Conservation (phyloP, 2,888 invertebrate species). For the Heteromurus nitidus region DNA sequence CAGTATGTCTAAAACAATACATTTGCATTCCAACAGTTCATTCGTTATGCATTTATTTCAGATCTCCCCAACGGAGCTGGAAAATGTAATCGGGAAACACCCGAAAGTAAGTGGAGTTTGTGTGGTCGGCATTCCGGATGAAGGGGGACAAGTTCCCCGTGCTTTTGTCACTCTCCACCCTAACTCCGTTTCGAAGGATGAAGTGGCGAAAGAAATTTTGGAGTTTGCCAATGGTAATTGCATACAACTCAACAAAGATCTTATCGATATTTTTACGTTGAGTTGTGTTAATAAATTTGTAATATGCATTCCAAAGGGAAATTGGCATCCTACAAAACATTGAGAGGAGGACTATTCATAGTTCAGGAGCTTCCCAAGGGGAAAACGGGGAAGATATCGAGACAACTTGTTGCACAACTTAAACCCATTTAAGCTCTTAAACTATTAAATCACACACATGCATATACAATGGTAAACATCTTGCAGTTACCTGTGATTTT, state of each 20-base stretch:
- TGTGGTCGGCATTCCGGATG: conserved; percentile 62
- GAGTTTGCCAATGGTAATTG: conserved; percentile 64
- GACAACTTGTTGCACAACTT: conserved; percentile 42
- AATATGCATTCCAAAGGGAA: conserved; percentile 31
- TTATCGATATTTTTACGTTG: not conserved
- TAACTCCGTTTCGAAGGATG: not conserved
- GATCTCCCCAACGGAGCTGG: conserved; percentile 71
- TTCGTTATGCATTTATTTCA: conserved; percentile 1
- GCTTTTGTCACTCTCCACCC: conserved; percentile 61
- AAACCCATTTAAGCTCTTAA: no score
- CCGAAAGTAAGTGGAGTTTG: conserved; percentile 67
- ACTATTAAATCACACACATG: no score
- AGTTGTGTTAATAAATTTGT: not conserved
- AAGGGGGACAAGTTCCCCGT: conserved; percentile 61
- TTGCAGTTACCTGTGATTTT: no score
- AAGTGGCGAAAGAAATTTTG: conserved; percentile 56
- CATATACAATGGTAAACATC: no score
- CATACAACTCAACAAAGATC: not conserved
- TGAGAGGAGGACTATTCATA: conserved; percentile 49
- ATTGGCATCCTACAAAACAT: conserved; percentile 48
- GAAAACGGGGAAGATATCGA: conserved; percentile 57
- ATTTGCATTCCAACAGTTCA: not conserved
- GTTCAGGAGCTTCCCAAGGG: conserved; percentile 60
- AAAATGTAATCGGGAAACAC: conserved; percentile 68
- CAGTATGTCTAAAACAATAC: not conserved